A percentile compares a stretch with the other conserved stretches of the same genome.
Evolutionary conservation across 2,113 vertebrate genomes (phyloP).

Genomic region (Rhegmatorhina hoffmannsi): DNA sequence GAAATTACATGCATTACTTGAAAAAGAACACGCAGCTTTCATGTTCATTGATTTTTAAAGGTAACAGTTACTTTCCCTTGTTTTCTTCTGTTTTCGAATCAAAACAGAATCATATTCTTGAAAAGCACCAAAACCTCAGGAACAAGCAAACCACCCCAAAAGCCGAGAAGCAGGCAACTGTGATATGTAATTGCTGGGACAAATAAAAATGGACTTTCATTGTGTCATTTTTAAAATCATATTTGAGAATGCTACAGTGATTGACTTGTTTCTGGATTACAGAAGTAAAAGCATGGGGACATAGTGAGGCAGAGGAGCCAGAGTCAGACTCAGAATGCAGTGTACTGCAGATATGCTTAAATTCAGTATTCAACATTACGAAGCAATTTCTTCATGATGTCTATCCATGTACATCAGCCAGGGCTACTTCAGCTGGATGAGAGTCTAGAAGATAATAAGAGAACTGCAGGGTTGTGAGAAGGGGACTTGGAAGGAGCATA

Average conservation of each 20-base stretch:
- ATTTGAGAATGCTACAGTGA: neutral
- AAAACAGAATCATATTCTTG: neutral
- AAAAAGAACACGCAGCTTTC: neutral
- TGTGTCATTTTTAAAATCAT: neutral
- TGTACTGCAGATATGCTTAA: neutral
- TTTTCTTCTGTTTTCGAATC: neutral
- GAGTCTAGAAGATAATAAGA: neutral
- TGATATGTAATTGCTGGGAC: neutral
- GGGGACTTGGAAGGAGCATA: neutral
- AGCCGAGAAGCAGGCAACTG: neutral
- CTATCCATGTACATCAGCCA: neutral
- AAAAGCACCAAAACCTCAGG: neutral
- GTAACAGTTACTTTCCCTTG: neutral
- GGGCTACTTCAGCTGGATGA: neutral
- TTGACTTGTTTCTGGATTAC: neutral
- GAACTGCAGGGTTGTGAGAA: neutral
- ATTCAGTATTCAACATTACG: neutral
- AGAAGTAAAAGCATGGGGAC: neutral
- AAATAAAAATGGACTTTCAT: neutral
- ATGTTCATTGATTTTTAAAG: neutral
- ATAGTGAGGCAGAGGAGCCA: neutral
- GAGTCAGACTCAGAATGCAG: neutral
- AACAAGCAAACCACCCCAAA: neutral
- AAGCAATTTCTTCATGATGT: neutral
- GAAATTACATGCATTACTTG: conserved; percentile 26